These are phyloP conservation scores for Druceiella hillmani DNA, from an alignment of 2,888 invertebrate genomes.

Conservation along the genomic window DNA sequence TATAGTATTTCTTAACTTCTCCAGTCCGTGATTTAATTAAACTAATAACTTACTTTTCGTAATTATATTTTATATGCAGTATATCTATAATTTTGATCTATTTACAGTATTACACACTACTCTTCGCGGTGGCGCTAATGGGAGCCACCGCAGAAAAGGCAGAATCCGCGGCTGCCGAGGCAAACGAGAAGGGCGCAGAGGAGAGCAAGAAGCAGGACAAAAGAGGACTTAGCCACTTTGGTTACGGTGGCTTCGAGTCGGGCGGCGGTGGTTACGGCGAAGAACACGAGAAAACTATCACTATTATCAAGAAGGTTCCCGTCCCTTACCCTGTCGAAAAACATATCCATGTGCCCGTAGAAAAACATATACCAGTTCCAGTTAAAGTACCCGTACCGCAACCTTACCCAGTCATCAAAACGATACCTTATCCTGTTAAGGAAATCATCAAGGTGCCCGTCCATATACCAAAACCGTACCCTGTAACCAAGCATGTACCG, in stretches of 20 bases:
- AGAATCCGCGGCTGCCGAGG: slow-evolving; percentile 29
- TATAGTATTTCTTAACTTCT: too few species aligned
- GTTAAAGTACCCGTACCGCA: slow-evolving; percentile 66
- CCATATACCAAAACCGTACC: slow-evolving; percentile 62
- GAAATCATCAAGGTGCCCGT: slow-evolving; percentile 61
- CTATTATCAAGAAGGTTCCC: slow-evolving; percentile 65
- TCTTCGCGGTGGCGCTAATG: slow-evolving; percentile 51
- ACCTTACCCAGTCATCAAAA: slow-evolving; percentile 65
- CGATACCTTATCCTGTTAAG: slow-evolving; percentile 61
- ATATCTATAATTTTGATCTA: slow-evolving; percentile 12
- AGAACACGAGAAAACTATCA: slow-evolving; percentile 59
- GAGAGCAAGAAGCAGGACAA: slow-evolving; percentile 53
- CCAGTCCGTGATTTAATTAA: too few species aligned
- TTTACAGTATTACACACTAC: slow-evolving; percentile 42
- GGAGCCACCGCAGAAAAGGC: slow-evolving; percentile 54
- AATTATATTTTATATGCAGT: too few species aligned
- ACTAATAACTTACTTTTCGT: too few species aligned
- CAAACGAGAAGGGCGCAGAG: slow-evolving; percentile 34
- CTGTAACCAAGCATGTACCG: slow-evolving; percentile 61
- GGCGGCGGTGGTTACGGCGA: slow-evolving; percentile 30
- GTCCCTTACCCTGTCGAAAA: slow-evolving; percentile 71
- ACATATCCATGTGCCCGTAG: slow-evolving; percentile 60
- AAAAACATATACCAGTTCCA: slow-evolving; percentile 60
- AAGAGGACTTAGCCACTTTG: slow-evolving; percentile 47
- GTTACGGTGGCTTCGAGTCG: slow-evolving; percentile 39